Base-by-base conservation (phyloP, 2,797 vertebrate genomes). In the Lithobates sylvaticus region DNA sequence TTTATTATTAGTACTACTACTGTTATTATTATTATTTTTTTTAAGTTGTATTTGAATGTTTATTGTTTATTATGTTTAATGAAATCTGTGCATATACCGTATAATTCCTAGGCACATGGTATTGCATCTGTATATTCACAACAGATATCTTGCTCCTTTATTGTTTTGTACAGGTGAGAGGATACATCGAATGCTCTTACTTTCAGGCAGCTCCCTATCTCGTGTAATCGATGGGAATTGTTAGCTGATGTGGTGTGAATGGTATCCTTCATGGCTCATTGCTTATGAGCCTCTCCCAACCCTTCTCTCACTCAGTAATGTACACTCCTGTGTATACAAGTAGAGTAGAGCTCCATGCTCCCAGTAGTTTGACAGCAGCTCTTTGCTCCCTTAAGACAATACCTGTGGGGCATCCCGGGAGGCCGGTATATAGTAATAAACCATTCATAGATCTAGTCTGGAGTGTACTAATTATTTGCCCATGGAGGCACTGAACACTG, bases 221-320 rank as follows among this genome's bases (percentile, higher is more conserved):
- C 61, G 67, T 78, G 86, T 88, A 91, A 90, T 88, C 87, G 86
- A 47, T 86, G 73, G 84, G 87, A 84, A 89, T 89, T 83, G 81
- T 76, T 77, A 70, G 58, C 81, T 84, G 88, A 86, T 77, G 85
- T 83, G 86, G 83, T 74, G 85, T 71, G 89, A 71, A 90, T 88
- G 67, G 82, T 85, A 29, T 70, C 77, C 61, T 88, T 88, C 89
- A 90, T 76, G 88, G 88, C 88, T 92, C 91, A 85, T 88, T 90
- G 89, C 69, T 69, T 87, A 54, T 86, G 16, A 65, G 69, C 87
- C 79, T 78, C 79, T 58, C 70, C 64, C 69, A 64, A 5, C 64
- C 36, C 76, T 74, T 44, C 27, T 47, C 16, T 0, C 21, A 54
- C 27, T 64, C 34, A 36, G 27, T 80, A 21, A 26, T 36, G 44